Evolutionary conservation across 2,888 invertebrate species (phyloP), one percentile per base, ranked within the genome.

Genomic region (Osmoderma eremita): DNA sequence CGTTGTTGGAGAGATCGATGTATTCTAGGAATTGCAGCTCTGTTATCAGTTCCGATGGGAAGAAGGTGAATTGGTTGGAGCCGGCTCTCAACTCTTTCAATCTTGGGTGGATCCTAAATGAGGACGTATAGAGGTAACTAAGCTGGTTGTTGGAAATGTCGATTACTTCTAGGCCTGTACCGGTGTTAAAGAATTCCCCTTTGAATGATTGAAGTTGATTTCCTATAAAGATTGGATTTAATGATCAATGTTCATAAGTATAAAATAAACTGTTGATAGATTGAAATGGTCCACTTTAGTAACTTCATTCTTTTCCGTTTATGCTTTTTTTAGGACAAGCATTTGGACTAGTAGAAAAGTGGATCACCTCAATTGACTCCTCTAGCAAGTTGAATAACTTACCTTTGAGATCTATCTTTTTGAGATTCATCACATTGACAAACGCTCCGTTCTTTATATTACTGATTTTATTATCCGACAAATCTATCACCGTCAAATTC

Each of bases 111-210:
- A 93, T 92, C 78, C 91, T 88, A 78, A 95, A 95, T 13, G 93
- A 92, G 0, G 93, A 93, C 1, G 93, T 92, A 74, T 93, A 94
- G 42, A 95, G 83, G 78, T 94, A 92, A 75, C 90, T 91, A 42
- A 95, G 84, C 77, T 91, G 89, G 82, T 94, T 94, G 72, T 91
- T 84, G 0, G 92, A 90, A 53, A 95, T 86, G 80, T 95, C 93
- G 67, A 96, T 83, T 67, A 91, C 85, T 83, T 93, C 91, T 49
- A 95, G 83, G 69, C 91, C 90, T 0, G 92, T 92, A 45, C 92
- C 92, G 0, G 92, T 93, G 73, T 93, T 92, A 78, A 94, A 94
- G 78, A 91, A 90, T 82, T 94, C 93, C 1, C 93, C 93, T 81
- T 91, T 90, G 80, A 94, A 93, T 0, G 91, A 90, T 39, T 86